Percentiles rank a stretch among this genome's conserved stretches.
Conservation (phyloP, 2,113 vertebrate species). For the Catharus minimus region DNA sequence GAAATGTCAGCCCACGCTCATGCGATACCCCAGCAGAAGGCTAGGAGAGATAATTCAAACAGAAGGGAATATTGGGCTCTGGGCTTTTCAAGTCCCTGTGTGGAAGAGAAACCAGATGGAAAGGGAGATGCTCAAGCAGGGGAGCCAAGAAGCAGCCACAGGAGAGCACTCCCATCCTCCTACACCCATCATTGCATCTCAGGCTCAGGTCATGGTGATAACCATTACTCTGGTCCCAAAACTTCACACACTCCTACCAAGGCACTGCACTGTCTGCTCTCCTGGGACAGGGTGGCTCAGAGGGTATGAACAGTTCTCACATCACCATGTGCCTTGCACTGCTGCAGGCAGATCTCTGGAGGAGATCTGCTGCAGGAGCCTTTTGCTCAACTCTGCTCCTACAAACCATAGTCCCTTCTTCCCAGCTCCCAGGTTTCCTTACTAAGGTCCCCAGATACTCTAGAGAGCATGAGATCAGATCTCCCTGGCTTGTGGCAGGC, state of each 20-base stretch:
- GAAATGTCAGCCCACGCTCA: background rate
- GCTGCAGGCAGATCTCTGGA: background rate
- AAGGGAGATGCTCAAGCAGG: background rate
- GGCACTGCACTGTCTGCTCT: background rate
- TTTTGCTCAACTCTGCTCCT: background rate
- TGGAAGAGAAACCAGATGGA: background rate
- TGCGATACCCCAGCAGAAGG: background rate
- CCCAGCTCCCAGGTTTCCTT: background rate
- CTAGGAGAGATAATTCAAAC: background rate
- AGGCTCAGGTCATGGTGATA: background rate
- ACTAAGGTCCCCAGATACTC: background rate
- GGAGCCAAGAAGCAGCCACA: background rate
- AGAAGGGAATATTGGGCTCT: background rate
- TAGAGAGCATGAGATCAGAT: background rate
- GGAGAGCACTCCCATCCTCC: background rate
- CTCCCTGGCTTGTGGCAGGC: background rate
- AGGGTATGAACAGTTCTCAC: background rate
- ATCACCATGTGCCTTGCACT: background rate
- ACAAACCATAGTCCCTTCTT: background rate
- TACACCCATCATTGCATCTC: background rate
- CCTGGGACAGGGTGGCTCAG: background rate
- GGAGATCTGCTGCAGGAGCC: background rate
- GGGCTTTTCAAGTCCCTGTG: background rate
- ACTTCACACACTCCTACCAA: background rate
- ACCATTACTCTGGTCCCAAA: background rate